A percentile compares a stretch with the other conserved stretches of the same genome.
phyloP scores from a whole-genome alignment of 2,888 invertebrate species.

The Apamea monoglypha region DNA sequence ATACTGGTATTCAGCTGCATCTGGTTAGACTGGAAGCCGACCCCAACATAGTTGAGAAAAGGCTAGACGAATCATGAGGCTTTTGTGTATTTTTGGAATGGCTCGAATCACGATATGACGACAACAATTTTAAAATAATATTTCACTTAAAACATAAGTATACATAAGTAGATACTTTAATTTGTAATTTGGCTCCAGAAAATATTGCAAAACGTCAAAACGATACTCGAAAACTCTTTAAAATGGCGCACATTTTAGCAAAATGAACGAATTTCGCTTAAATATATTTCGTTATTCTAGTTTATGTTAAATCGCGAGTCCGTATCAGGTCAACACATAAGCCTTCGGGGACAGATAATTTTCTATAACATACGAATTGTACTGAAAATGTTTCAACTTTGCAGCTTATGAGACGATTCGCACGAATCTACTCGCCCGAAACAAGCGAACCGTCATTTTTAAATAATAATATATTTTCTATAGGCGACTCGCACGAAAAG shows the following conservation, averaged over 20 bases:
- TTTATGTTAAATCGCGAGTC: constrained; percentile 25
- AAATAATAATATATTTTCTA: no score
- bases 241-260: background rate
- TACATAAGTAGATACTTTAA: background rate
- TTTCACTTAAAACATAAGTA: background rate
- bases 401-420: background rate
- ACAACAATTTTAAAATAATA: background rate
- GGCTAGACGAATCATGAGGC: background rate
- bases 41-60: no score
- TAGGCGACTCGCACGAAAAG: no score
- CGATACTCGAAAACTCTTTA: background rate
- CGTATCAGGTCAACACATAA: constrained; percentile 18
- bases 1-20: no score
- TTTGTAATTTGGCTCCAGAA: background rate
- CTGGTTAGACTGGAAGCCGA: no score
- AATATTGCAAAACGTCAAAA: constrained; percentile 10
- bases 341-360: constrained; percentile 44
- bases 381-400: constrained; percentile 38
- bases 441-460: no score
- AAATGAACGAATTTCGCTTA: constrained; percentile 10
- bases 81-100: background rate
- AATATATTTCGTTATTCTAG: constrained; percentile 15
- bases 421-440: no score
- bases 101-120: background rate
- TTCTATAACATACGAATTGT: constrained; percentile 48